phyloP scores from a whole-genome alignment of 2,888 invertebrate genomes.

The Cosmopolites sordidus region DNA sequence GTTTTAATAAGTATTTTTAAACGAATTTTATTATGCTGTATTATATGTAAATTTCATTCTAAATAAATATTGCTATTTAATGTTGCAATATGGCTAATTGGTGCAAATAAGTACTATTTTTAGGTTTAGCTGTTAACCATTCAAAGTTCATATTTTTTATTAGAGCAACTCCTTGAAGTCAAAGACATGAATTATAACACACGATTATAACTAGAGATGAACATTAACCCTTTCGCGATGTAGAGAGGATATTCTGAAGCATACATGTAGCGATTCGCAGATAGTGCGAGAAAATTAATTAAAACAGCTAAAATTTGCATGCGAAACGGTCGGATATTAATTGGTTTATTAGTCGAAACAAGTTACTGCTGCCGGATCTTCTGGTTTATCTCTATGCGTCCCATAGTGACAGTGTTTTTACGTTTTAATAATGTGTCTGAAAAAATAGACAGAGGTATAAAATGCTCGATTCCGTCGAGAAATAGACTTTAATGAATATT shows the following conservation, averaged over 20 bases:
- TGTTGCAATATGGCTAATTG: too few relatives aligned
- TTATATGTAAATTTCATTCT: too few relatives aligned
- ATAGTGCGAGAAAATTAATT: conserved; percentile 26
- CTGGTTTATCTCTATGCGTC: conserved; percentile 9
- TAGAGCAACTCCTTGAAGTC: too few relatives aligned
- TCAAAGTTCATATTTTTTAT: too few relatives aligned
- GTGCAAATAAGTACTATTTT: too few relatives aligned
- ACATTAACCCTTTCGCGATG: conserved; percentile 5
- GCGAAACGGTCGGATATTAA: conserved; percentile 23
- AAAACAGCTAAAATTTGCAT: conserved; percentile 25
- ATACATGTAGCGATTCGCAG: conserved; percentile 12
- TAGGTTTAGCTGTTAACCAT: too few relatives aligned
- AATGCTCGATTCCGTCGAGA: too few relatives aligned
- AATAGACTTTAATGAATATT: too few relatives aligned
- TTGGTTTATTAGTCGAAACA: conserved; percentile 26
- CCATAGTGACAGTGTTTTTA: conserved; percentile 18
- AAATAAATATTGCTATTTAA: too few relatives aligned
- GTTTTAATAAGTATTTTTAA: too few relatives aligned
- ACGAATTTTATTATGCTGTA: too few relatives aligned
- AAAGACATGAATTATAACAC: neutral
- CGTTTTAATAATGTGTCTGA: conserved; percentile 10
- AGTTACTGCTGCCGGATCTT: conserved; percentile 20
- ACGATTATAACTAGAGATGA: conserved; percentile 1
- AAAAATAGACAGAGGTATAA: too few relatives aligned
- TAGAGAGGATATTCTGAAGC: conserved; percentile 3